Evolutionary conservation across 2,113 vertebrate genomes (phyloP).

Genomic region (Anser brachyrhynchus): DNA sequence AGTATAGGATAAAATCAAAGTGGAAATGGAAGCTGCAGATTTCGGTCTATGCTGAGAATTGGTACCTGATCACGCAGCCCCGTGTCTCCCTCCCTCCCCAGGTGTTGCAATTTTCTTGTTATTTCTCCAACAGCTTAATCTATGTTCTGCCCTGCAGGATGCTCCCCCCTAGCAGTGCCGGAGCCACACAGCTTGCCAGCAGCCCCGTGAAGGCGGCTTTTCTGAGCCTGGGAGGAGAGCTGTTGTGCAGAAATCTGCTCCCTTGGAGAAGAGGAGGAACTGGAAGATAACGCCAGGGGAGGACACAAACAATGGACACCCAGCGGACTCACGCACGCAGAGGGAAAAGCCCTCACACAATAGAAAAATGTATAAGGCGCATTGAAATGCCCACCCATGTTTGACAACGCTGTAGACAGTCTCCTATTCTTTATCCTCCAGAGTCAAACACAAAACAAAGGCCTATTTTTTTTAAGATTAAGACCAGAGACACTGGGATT

Average conservation of each 20-base stretch:
- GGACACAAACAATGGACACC: slow-evolving; percentile 43
- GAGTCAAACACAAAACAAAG: slow-evolving; percentile 51
- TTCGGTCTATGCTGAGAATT: neutral
- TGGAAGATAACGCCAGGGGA: slow-evolving; percentile 39
- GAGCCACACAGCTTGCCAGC: neutral
- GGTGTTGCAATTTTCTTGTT: neutral
- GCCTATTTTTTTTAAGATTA: slow-evolving; percentile 65
- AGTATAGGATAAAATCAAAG: neutral
- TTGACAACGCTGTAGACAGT: slow-evolving; percentile 14
- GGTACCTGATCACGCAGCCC: rapidly evolving
- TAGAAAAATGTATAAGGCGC: neutral
- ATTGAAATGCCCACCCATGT: slow-evolving; percentile 53
- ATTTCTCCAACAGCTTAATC: neutral
- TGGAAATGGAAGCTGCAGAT: neutral
- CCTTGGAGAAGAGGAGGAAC: slow-evolving; percentile 40
- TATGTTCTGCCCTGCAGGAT: neutral
- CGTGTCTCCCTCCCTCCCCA: neutral
- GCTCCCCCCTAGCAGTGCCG: neutral
- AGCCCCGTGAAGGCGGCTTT: neutral
- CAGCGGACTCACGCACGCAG: rapidly evolving
- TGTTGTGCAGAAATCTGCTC: slow-evolving; percentile 8
- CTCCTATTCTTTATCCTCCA: slow-evolving; percentile 46
- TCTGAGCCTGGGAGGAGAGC: neutral
- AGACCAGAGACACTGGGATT: slow-evolving; percentile 56
- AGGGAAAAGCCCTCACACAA: slow-evolving; percentile 25